Evolutionary conservation across 2,888 invertebrate species (phyloP).

Genomic region (Ectemnius continuus): DNA sequence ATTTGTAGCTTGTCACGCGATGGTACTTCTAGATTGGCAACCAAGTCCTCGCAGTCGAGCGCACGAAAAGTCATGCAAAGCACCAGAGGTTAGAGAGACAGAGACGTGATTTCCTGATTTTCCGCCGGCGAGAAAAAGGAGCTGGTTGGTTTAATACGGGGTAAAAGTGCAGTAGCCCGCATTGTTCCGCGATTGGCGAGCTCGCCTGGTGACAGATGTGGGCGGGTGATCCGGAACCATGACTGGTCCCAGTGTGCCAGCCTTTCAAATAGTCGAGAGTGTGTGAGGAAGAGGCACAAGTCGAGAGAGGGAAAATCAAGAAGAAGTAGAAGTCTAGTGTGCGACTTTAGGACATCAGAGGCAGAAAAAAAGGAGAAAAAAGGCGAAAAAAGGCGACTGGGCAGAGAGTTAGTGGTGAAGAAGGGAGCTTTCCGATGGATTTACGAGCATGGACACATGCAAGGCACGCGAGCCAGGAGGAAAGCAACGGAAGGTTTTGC

Average conservation of each 20-base stretch:
- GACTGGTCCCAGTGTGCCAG: too few relatives aligned
- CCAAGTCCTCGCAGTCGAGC: conserved; percentile 1
- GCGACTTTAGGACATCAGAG: conserved; percentile 1
- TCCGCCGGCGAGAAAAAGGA: conserved; percentile 45
- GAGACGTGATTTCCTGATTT: conserved; percentile 69
- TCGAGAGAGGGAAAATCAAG: neutral
- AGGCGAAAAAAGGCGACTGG: neutral
- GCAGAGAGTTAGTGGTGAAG: neutral
- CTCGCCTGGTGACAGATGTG: conserved; percentile 21
- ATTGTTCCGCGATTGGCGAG: conserved; percentile 43
- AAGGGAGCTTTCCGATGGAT: neutral
- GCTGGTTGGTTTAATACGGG: conserved; percentile 2
- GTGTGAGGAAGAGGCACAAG: too few relatives aligned
- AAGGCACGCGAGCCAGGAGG: neutral
- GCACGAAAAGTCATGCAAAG: conserved; percentile 56
- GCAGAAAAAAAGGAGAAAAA: neutral
- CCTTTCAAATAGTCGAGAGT: too few relatives aligned
- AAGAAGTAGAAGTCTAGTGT: neutral
- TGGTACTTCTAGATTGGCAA: too few relatives aligned
- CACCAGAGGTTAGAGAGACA: conserved; percentile 72
- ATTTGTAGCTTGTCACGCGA: too few relatives aligned
- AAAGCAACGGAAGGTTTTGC: neutral
- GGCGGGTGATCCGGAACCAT: too few relatives aligned
- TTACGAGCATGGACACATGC: neutral
- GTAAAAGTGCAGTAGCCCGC: conserved; percentile 46